phyloP scores from a whole-genome alignment of 2,113 vertebrate species.

The Microcebus tavaratra region DNA sequence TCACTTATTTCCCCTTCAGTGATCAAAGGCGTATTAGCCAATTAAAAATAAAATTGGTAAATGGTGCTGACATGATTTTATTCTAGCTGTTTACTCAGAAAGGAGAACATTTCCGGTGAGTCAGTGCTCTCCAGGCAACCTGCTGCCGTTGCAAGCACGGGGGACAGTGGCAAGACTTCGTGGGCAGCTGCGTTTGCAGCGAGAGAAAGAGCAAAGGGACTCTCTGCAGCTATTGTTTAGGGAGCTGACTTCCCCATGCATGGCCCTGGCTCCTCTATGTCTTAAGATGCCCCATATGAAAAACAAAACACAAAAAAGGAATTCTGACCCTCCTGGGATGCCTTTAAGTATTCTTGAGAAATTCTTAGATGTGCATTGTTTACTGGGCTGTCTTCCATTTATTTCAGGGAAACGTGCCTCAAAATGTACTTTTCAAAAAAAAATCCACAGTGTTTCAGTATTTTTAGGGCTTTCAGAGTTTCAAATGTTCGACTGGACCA shows the following conservation, averaged over 20 bases:
- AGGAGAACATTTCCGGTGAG: conserved; percentile 44
- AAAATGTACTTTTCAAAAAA: not conserved
- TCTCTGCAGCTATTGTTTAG: not conserved
- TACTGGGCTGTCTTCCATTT: not conserved
- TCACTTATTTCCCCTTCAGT: conserved; percentile 68
- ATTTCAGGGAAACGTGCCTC: conserved; percentile 1
- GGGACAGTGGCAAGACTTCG: not conserved
- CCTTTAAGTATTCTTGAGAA: conserved; percentile 5
- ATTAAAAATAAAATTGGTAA: conserved; percentile 76
- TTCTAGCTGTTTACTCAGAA: conserved; percentile 70
- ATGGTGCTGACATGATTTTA: conserved; percentile 64
- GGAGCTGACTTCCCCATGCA: not conserved
- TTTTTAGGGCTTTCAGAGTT: not conserved
- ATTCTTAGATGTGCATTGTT: conserved; percentile 17
- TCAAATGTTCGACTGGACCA: not conserved
- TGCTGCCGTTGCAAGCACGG: not conserved
- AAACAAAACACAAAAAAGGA: not conserved
- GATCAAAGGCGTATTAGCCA: conserved; percentile 49
- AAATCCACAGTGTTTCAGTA: not conserved
- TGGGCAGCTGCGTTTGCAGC: not conserved
- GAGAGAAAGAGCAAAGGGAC: not conserved
- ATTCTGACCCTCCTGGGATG: not conserved
- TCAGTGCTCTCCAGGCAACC: not conserved
- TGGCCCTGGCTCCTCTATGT: not conserved
- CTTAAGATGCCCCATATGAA: not conserved